These are phyloP conservation scores for Sycophila texana DNA, from an alignment of 2,888 invertebrate genomes.

Conservation along the genomic window DNA sequence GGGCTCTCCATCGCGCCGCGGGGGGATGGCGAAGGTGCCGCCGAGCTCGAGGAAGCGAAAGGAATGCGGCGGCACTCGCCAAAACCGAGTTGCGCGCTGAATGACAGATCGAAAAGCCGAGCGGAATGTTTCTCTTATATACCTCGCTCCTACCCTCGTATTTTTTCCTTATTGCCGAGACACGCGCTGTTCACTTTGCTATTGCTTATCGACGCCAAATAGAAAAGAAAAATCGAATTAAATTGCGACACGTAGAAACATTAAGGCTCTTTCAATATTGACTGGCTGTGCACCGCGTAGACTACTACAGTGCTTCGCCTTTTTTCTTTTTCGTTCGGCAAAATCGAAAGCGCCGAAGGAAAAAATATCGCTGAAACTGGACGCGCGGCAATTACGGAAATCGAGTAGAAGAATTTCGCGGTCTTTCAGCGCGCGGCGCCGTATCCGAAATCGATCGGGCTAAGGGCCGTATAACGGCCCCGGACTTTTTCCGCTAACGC, in stretches of 20 bases:
- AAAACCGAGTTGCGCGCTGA: constrained; percentile 26
- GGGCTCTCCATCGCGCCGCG: background rate
- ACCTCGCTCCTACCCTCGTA: background rate
- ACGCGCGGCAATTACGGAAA: too few relatives aligned
- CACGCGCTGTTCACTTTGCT: background rate
- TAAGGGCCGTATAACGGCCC: constrained; percentile 6
- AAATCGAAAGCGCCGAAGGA: too few relatives aligned
- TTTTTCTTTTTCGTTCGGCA: too few relatives aligned
- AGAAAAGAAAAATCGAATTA: too few relatives aligned
- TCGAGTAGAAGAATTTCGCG: too few relatives aligned
- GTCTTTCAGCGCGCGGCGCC: background rate
- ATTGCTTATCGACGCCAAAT: too few relatives aligned
- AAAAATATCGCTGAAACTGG: too few relatives aligned
- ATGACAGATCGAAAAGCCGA: constrained; percentile 40
- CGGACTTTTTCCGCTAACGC: constrained; percentile 38
- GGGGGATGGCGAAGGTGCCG: background rate
- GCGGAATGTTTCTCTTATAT: constrained; percentile 14
- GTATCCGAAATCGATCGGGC: constrained; percentile 18
- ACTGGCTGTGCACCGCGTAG: too few relatives aligned
- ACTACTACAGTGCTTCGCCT: too few relatives aligned
- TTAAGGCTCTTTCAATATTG: too few relatives aligned
- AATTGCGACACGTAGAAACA: too few relatives aligned
- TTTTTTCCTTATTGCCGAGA: background rate
- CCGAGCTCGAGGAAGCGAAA: constrained; percentile 26
- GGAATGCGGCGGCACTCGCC: constrained; percentile 47